These are phyloP conservation scores for Spodoptera littoralis DNA, from an alignment of 2,888 invertebrate species.

Conservation along the genomic window DNA sequence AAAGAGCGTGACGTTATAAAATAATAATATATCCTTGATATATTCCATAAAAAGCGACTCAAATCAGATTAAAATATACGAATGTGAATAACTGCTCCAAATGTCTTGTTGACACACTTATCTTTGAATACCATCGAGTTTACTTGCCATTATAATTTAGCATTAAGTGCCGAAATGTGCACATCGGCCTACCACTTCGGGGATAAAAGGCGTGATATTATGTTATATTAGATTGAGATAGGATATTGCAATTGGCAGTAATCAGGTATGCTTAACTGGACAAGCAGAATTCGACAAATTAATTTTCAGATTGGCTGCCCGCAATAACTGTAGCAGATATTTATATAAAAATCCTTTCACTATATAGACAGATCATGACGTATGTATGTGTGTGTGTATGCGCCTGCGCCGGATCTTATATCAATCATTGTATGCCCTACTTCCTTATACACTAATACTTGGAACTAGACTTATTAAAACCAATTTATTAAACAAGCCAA, in stretches of 20 bases:
- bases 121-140: conserved; percentile 30
- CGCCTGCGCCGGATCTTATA: conserved; percentile 41
- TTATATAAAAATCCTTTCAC: conserved; percentile 21
- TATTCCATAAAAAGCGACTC: neutral
- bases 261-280: too few species aligned
- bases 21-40: neutral
- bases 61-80: conserved; percentile 37
- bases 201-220: too few species aligned
- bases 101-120: conserved; percentile 8
- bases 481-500: conserved; percentile 4
- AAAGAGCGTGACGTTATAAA: too few species aligned
- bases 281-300: too few species aligned
- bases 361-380: conserved; percentile 14
- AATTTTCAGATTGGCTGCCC: too few species aligned
- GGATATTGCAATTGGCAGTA: too few species aligned
- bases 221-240: too few species aligned
- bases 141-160: neutral
- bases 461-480: conserved; percentile 18
- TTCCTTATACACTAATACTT: conserved; percentile 48
- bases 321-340: too few species aligned
- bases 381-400: neutral
- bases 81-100: conserved; percentile 17
- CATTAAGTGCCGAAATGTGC: too few species aligned
- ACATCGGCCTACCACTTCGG: too few species aligned
- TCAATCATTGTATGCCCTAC: conserved; percentile 36